phyloP scores from a whole-genome alignment of 2,113 vertebrate species.

The Pseudonaja textilis region DNA sequence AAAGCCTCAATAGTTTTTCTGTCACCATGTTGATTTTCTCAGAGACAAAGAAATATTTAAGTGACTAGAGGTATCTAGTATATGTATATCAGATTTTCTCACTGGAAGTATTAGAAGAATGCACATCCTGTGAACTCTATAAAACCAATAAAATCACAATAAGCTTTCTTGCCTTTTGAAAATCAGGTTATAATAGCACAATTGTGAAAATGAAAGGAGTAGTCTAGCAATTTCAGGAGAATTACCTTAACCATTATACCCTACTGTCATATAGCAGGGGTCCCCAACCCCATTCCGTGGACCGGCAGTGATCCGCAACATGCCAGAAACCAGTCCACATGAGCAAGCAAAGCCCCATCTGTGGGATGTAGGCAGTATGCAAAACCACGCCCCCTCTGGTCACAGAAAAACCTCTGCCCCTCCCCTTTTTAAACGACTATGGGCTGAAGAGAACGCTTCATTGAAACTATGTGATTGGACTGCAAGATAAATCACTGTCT shows the following conservation, averaged over 20 bases:
- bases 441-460: not conserved
- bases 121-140: conserved; percentile 34
- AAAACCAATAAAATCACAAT: conserved; percentile 41
- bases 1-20: conserved; percentile 45
- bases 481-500: not conserved
- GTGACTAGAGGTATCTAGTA: conserved; percentile 25
- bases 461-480: not conserved
- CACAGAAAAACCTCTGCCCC: too few species aligned
- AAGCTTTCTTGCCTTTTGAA: conserved; percentile 43
- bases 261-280: not conserved
- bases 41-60: conserved; percentile 51
- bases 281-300: too few species aligned
- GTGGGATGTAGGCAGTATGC: too few species aligned
- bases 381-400: too few species aligned
- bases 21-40: conserved; percentile 38
- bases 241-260: not conserved
- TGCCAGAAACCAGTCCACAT: too few species aligned
- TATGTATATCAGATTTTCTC: conserved; percentile 40
- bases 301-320: too few species aligned
- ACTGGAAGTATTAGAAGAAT: conserved; percentile 42
- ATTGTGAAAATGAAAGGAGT: not conserved
- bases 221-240: not conserved
- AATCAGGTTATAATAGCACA: conserved; percentile 26
- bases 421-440: not conserved
- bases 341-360: too few species aligned